phyloP scores from a whole-genome alignment of 2,113 vertebrate genomes.

The Dipodomys ordii region DNA sequence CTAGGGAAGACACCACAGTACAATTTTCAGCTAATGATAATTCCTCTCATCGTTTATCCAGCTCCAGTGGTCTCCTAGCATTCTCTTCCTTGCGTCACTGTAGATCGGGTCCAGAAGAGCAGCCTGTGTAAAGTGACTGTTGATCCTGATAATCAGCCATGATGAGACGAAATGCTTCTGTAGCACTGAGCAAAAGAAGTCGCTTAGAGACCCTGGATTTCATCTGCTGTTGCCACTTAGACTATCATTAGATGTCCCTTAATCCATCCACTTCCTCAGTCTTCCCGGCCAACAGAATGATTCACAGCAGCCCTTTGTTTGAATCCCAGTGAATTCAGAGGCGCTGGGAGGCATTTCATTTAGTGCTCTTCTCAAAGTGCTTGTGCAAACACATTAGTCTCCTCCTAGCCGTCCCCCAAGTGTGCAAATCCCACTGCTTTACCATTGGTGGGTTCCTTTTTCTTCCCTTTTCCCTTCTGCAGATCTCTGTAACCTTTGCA shows the following conservation, averaged over 20 bases:
- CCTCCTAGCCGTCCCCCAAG: not conserved
- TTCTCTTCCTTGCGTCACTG: not conserved
- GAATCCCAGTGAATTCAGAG: conserved; percentile 64
- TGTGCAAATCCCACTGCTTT: not conserved
- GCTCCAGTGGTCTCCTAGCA: not conserved
- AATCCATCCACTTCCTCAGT: conserved; percentile 74
- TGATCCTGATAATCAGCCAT: conserved; percentile 23
- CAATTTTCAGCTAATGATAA: too few species aligned
- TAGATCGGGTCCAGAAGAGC: not conserved
- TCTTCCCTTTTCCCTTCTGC: not conserved
- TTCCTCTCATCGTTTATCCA: not conserved
- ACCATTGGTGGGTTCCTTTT: not conserved
- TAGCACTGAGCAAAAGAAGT: not conserved
- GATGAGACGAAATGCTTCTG: conserved; percentile 37
- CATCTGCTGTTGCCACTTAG: conserved; percentile 62
- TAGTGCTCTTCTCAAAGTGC: conserved; percentile 29
- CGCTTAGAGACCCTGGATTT: conserved; percentile 47
- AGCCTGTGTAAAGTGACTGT: not conserved
- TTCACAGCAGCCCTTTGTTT: conserved; percentile 56
- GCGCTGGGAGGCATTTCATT: conserved; percentile 36
- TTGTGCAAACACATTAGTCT: conserved; percentile 35
- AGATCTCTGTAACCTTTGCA: conserved; percentile 26
- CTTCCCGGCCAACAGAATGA: conserved; percentile 68
- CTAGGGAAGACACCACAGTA: too few species aligned
- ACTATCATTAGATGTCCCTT: conserved; percentile 70